Evolutionary conservation across 2,888 invertebrate species (phyloP).

Genomic region (Stramonita haemastoma): DNA sequence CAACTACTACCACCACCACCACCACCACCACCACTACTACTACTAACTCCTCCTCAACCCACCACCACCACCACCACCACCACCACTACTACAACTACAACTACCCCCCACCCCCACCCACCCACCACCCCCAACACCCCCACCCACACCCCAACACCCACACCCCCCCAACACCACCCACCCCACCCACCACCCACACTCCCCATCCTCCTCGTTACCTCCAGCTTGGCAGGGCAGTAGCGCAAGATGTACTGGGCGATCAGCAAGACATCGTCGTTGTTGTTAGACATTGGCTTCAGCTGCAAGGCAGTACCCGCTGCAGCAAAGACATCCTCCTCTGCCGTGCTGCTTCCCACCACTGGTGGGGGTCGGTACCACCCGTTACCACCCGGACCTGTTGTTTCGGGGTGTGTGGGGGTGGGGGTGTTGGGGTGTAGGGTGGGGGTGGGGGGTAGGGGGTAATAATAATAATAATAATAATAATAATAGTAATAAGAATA

Average conservation of each 20-base stretch:
- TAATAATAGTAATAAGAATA: too few relatives aligned
- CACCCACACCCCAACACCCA: background rate
- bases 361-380: conserved; percentile 53
- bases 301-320: conserved; percentile 56
- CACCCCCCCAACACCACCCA: background rate
- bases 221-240: conserved; percentile 59
- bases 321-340: conserved; percentile 51
- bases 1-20: too few relatives aligned
- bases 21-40: background rate
- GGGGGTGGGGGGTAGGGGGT: too few relatives aligned
- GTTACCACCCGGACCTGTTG: conserved; percentile 49
- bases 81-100: too few relatives aligned
- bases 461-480: too few relatives aligned
- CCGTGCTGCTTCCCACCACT: conserved; percentile 41
- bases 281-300: conserved; percentile 48
- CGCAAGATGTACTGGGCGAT: conserved; percentile 57
- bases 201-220: conserved; percentile 54
- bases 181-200: background rate
- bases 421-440: too few relatives aligned
- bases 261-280: conserved; percentile 49
- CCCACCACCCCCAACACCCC: background rate
- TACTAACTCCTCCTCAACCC: conserved; percentile 51
- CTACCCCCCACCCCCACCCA: background rate
- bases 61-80: too few relatives aligned
- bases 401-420: background rate